phyloP scores from a whole-genome alignment of 2,888 invertebrate species.

The Amorpha juglandis region DNA sequence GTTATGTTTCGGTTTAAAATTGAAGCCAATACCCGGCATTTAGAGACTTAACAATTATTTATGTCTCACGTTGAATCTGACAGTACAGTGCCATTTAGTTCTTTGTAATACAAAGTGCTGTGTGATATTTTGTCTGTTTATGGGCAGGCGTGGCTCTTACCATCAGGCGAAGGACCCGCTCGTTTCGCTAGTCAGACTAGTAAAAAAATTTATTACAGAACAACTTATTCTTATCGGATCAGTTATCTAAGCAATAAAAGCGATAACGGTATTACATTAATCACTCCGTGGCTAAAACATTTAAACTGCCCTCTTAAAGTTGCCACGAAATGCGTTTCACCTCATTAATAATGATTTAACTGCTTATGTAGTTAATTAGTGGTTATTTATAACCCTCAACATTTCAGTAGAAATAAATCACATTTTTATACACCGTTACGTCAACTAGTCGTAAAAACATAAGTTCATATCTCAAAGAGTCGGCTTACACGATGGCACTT shows the following conservation, averaged over 20 bases:
- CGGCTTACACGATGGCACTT: background rate
- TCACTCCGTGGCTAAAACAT: background rate
- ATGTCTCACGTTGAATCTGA: too few species aligned
- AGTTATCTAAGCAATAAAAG: background rate
- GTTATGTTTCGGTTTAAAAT: too few species aligned
- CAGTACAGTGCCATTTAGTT: too few species aligned
- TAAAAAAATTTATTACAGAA: background rate
- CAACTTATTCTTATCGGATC: background rate
- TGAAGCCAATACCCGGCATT: too few species aligned
- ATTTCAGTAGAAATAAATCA: background rate
- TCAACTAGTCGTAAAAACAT: background rate
- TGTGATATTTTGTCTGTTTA: too few species aligned
- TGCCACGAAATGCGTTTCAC: background rate
- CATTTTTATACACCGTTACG: background rate
- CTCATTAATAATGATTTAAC: slow-evolving; percentile 4
- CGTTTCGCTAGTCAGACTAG: background rate
- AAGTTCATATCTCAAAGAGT: background rate
- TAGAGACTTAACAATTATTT: too few species aligned
- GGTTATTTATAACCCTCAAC: background rate
- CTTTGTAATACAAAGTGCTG: too few species aligned
- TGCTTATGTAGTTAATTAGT: slow-evolving; percentile 1
- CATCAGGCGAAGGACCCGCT: background rate
- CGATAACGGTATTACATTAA: background rate
- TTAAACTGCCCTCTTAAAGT: background rate
- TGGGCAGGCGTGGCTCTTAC: too few species aligned